Conservation (phyloP, 2,797 vertebrate species). For the Artibeus jamaicensis region DNA sequence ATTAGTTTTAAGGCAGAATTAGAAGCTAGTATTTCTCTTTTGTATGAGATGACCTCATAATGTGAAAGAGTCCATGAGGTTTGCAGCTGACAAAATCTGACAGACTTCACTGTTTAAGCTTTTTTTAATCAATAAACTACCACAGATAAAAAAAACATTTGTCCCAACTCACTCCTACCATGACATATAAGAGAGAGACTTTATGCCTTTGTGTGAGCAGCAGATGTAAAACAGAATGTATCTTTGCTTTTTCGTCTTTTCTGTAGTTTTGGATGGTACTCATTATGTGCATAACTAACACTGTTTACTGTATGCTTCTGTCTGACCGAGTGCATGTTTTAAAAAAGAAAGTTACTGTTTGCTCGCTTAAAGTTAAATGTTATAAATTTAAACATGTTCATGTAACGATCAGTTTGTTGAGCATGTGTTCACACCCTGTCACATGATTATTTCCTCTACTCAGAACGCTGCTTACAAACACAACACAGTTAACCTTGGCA, state of each 20-base stretch:
- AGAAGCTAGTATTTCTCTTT: neutral
- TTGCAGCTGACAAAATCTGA: constrained; percentile 18
- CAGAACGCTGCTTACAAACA: constrained; percentile 99
- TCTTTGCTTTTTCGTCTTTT: constrained; percentile 82
- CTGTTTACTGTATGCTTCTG: constrained; percentile 81
- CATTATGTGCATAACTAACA: constrained; percentile 84
- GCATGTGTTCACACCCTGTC: constrained; percentile 92
- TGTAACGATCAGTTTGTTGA: constrained; percentile 83
- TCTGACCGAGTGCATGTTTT: constrained; percentile 84
- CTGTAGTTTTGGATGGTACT: constrained; percentile 81
- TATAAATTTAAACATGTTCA: constrained; percentile 85
- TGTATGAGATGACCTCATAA: constrained; percentile 1
- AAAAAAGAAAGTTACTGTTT: constrained; percentile 78
- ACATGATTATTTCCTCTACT: constrained; percentile 99
- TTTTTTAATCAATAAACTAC: neutral
- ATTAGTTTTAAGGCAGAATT: constrained; percentile 9
- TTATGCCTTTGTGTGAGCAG: neutral
- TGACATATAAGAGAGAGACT: neutral
- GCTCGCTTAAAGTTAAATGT: constrained; percentile 84
- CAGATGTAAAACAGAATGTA: constrained; percentile 54
- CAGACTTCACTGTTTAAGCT: neutral
- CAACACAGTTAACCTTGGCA: constrained; percentile 99
- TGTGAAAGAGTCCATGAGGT: constrained; percentile 2
- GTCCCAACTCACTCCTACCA: neutral
- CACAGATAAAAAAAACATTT: neutral